Conservation (phyloP, 2,888 invertebrate species). For the Aricia artaxerxes region DNA sequence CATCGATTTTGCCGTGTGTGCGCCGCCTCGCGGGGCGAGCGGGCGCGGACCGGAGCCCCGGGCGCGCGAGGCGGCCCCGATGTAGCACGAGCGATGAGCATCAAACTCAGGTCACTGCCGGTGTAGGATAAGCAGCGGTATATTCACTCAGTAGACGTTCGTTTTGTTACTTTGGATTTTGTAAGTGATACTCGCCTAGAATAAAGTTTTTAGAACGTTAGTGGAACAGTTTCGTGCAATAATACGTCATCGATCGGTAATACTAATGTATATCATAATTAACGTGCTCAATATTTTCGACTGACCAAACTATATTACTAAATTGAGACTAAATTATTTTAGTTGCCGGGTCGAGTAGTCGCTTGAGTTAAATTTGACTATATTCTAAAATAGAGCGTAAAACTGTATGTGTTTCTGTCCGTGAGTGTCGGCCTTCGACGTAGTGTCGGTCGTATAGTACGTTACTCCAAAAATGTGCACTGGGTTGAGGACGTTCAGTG, state of each 20-base stretch:
- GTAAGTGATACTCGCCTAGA: conserved; percentile 46
- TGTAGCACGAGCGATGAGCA: conserved; percentile 50
- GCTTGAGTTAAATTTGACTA: conserved; percentile 32
- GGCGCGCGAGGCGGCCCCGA: neutral
- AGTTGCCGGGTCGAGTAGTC: conserved; percentile 37
- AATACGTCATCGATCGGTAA: conserved; percentile 65
- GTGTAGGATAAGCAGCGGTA: conserved; percentile 61
- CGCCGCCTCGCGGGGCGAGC: neutral
- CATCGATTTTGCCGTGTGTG: too few relatives aligned
- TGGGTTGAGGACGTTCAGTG: neutral
- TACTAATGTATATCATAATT: conserved; percentile 55
- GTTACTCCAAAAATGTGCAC: neutral
- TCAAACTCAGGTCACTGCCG: conserved; percentile 65
- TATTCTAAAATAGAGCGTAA: conserved; percentile 20
- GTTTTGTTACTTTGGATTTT: conserved; percentile 48
- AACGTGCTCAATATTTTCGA: conserved; percentile 77
- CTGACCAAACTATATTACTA: conserved; percentile 74
- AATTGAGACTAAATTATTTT: conserved; percentile 44
- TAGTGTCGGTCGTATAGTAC: neutral
- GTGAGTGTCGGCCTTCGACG: conserved; percentile 1
- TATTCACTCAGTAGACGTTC: conserved; percentile 41
- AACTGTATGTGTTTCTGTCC: conserved; percentile 10
- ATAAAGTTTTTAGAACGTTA: conserved; percentile 53
- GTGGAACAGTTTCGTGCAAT: conserved; percentile 71
- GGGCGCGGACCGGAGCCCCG: neutral